Percentiles rank a stretch among this genome's conserved stretches.
Conservation (phyloP, 2,888 invertebrate genomes). For the Torymus aiolomorphi region DNA sequence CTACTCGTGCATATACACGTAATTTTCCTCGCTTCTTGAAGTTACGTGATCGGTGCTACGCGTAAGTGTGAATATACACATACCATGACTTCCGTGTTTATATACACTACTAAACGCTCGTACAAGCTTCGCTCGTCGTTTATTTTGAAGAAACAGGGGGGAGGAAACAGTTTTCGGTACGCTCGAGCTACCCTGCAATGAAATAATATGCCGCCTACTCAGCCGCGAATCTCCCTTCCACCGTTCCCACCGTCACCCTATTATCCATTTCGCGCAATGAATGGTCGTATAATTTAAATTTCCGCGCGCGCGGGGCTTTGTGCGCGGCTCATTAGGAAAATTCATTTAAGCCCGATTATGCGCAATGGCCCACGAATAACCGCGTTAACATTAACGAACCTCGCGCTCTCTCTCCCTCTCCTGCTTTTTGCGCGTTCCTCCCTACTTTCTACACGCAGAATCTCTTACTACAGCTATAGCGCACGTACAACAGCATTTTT, state of each 20-base stretch:
- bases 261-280: slow-evolving; percentile 35
- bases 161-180: background rate
- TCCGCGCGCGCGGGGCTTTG: slow-evolving; percentile 40
- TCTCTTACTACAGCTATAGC: no score
- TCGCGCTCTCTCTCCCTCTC: background rate
- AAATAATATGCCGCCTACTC: slow-evolving; percentile 42
- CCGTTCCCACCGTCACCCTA: background rate
- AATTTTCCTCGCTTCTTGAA: slow-evolving; percentile 10
- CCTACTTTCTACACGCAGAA: background rate
- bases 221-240: slow-evolving; percentile 27
- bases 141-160: slow-evolving; percentile 43
- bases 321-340: slow-evolving; percentile 60
- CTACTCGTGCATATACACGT: background rate
- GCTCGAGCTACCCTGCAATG: slow-evolving; percentile 43
- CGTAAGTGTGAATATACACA: background rate
- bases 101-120: slow-evolving; percentile 11
- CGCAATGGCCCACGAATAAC: slow-evolving; percentile 47
- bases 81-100: no score
- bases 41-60: background rate
- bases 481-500: no score
- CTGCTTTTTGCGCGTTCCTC: slow-evolving; percentile 28
- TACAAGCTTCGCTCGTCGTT: slow-evolving; percentile 9
- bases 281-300: slow-evolving; percentile 56
- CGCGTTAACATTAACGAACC: slow-evolving; percentile 59
- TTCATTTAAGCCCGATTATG: slow-evolving; percentile 59